These are phyloP conservation scores for Doryteuthis pealeii DNA, from an alignment of 1,140 invertebrate genomes.

Conservation along the genomic window DNA sequence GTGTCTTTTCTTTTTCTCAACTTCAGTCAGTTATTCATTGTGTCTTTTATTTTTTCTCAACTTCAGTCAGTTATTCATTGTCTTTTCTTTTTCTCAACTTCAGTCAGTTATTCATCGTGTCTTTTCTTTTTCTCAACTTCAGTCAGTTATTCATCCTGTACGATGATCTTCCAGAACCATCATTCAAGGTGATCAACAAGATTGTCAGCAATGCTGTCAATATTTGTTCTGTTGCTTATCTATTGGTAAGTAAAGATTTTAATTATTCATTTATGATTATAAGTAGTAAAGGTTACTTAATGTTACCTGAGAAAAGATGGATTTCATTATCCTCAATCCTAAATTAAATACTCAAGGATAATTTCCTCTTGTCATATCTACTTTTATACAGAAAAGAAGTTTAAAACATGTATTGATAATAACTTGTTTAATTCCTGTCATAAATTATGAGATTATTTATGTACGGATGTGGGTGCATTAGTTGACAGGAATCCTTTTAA, in stretches of 20 bases:
- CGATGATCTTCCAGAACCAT: constrained; percentile 83
- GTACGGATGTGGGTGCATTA: too few species aligned
- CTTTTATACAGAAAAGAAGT: too few species aligned
- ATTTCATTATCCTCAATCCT: too few species aligned
- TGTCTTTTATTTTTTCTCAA: constrained; percentile 16
- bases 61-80: constrained; percentile 72
- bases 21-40: background rate
- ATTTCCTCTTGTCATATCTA: too few species aligned
- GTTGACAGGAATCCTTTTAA: too few species aligned
- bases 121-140: constrained; percentile 42
- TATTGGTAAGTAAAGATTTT: constrained; percentile 53
- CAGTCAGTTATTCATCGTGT: background rate
- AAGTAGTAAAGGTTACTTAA: too few species aligned
- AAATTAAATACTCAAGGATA: too few species aligned
- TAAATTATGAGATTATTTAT: too few species aligned
- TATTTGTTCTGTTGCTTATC: constrained; percentile 81
- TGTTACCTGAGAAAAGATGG: too few species aligned
- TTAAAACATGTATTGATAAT: too few species aligned
- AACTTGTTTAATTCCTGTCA: too few species aligned
- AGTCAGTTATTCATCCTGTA: constrained; percentile 95
- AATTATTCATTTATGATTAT: too few species aligned
- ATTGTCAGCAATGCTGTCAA: constrained; percentile 86
- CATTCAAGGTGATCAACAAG: constrained; percentile 84
- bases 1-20: background rate
- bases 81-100: background rate